Percentiles rank a stretch among this genome's conserved stretches.
These are phyloP conservation scores for Acropternis orthonyx DNA, from an alignment of 2,797 vertebrate genomes.

Conservation along the genomic window DNA sequence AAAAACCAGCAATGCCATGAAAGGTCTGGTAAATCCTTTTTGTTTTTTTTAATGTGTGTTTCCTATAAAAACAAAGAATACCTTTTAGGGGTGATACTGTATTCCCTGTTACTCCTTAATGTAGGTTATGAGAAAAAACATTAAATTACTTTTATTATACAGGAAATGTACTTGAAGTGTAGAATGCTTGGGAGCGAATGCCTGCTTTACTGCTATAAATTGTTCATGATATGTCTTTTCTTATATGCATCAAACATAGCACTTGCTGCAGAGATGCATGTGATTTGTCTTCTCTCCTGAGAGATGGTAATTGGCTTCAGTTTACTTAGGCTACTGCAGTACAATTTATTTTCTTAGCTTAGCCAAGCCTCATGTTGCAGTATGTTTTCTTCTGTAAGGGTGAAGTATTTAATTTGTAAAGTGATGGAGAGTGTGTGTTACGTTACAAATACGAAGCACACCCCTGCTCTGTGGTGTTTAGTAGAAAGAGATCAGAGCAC, in stretches of 20 bases:
- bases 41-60: neutral
- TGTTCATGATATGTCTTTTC: conserved; percentile 72
- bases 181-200: conserved; percentile 16
- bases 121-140: neutral
- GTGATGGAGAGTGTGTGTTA: neutral
- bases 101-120: neutral
- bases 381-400: neutral
- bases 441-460: neutral
- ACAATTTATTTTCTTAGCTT: conserved; percentile 54
- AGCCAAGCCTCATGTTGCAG: conserved; percentile 15
- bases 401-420: conserved; percentile 32
- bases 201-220: conserved; percentile 66
- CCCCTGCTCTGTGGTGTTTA: neutral
- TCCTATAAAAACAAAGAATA: neutral
- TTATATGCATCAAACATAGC: conserved; percentile 63
- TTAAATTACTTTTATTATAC: conserved; percentile 33
- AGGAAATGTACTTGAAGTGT: conserved; percentile 47
- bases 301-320: conserved; percentile 53
- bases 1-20: neutral
- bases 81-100: neutral
- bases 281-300: conserved; percentile 57
- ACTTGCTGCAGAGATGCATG: conserved; percentile 56
- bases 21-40: neutral
- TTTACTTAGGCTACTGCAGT: conserved; percentile 58
- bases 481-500: neutral